phyloP scores from a whole-genome alignment of 1,140 invertebrate species.

The Camponotus vicinus region DNA sequence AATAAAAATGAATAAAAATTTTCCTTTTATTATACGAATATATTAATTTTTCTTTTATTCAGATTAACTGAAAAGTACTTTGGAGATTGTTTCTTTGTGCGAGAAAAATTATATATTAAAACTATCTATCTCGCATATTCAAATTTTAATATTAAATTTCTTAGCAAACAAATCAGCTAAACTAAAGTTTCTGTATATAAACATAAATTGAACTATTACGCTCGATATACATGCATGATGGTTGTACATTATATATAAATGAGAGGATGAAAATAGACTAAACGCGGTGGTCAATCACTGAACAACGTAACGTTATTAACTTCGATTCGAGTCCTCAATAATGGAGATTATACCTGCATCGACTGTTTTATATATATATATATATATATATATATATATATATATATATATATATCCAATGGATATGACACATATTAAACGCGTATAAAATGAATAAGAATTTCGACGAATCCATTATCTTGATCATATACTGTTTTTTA shows the following conservation, averaged over 20 bases:
- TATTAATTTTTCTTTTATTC: not conserved
- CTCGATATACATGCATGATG: not conserved
- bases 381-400: too few species aligned
- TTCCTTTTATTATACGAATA: not conserved
- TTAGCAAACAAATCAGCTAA: not conserved
- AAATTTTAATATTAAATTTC: not conserved
- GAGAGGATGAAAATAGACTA: slow-evolving; percentile 16
- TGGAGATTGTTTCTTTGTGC: not conserved
- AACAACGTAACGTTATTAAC: slow-evolving; percentile 13
- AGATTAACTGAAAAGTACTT: not conserved
- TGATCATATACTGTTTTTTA: not conserved
- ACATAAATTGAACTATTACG: not conserved
- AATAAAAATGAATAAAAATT: not conserved
- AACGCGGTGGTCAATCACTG: not conserved
- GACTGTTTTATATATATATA: not conserved
- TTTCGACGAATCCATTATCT: not conserved
- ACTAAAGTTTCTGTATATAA: not conserved
- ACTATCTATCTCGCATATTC: not conserved
- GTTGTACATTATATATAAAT: slow-evolving; percentile 31
- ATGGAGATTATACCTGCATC: slow-evolving; percentile 6
- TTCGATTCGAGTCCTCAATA: not conserved
- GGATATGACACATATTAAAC: not conserved
- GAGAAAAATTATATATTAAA: not conserved
- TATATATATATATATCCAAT: not conserved
- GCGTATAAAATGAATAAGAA: not conserved